Percentiles rank a stretch among this genome's conserved stretches.
These are phyloP conservation scores for Babyrousa celebensis DNA, from an alignment of 2,797 vertebrate species.

Conservation along the genomic window DNA sequence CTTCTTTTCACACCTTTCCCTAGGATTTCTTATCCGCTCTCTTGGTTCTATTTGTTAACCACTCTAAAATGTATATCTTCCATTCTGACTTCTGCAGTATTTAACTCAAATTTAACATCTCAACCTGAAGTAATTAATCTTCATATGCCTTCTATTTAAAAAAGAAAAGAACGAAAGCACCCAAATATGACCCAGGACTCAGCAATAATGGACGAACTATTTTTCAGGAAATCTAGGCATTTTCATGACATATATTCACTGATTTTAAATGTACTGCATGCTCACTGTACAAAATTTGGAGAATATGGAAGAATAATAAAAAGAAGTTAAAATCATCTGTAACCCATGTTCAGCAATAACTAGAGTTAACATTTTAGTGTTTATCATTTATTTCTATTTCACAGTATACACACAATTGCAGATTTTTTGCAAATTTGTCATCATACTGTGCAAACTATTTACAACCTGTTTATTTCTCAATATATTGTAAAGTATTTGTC, in stretches of 20 bases:
- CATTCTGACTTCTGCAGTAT: neutral
- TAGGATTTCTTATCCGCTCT: neutral
- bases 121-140: neutral
- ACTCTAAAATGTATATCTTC: neutral
- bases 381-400: neutral
- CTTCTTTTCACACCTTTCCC: neutral
- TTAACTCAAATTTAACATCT: slow-evolving; percentile 14
- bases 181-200: neutral
- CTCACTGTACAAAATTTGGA: neutral
- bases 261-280: neutral
- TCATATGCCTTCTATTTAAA: neutral
- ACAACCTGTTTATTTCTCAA: neutral
- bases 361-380: neutral
- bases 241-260: neutral
- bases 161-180: neutral
- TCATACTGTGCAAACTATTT: neutral
- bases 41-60: neutral
- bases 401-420: neutral
- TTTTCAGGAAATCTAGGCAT: neutral
- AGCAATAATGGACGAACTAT: neutral
- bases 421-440: neutral
- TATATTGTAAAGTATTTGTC: neutral
- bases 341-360: neutral
- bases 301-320: neutral
- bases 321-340: slow-evolving; percentile 22